Evolutionary conservation across 2,797 vertebrate species (phyloP).

Genomic region (Bryconaethiops microstoma): DNA sequence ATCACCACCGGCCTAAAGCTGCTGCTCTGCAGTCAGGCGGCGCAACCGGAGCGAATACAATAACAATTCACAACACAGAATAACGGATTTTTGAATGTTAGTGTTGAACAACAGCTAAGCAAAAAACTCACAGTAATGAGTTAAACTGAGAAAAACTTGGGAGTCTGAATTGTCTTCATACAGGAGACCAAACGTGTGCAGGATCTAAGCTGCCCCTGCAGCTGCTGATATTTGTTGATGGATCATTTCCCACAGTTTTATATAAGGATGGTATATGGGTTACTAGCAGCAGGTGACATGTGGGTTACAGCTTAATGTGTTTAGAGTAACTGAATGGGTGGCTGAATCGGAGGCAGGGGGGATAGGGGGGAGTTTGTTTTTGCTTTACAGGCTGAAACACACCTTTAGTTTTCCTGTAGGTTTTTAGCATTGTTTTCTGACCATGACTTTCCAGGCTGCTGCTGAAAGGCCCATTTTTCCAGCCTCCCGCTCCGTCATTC

Average conservation of each 20-base stretch:
- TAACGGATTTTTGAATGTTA: neutral
- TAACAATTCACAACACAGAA: no score
- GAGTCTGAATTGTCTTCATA: neutral
- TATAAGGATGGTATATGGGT: neutral
- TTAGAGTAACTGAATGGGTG: neutral
- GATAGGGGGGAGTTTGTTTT: neutral
- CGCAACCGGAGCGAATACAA: no score
- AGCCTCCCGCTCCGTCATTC: conserved; percentile 23
- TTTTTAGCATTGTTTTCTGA: neutral
- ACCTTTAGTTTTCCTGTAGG: neutral
- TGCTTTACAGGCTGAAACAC: neutral
- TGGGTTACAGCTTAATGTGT: neutral
- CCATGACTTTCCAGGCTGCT: neutral
- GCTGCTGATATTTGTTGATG: no score
- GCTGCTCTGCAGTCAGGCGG: no score
- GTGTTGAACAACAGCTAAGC: no score
- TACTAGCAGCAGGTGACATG: neutral
- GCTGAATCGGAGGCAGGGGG: neutral
- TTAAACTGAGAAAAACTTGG: no score
- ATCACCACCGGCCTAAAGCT: no score
- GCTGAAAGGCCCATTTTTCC: conserved; percentile 23
- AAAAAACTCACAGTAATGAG: no score
- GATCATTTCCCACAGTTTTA: neutral
- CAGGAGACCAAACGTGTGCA: neutral
- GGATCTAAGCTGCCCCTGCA: no score